Evolutionary conservation across 1,140 invertebrate species (phyloP), one percentile per base, ranked within the genome.

Genomic region (Rhopalosiphum padi): DNA sequence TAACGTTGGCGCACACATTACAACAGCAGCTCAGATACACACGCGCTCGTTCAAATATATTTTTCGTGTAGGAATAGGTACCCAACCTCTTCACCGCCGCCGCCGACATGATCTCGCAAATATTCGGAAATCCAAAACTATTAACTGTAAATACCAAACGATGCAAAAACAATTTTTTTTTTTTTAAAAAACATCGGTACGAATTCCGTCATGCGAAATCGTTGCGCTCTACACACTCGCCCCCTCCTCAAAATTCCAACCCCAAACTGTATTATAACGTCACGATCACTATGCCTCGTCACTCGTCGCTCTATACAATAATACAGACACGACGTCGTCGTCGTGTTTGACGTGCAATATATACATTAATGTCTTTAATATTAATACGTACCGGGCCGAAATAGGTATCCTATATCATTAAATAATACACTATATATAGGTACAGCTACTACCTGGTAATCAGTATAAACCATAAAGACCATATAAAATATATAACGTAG

Each of bases 171-270:
- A 77, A 6, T 18, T 77, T 77, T 77, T 46, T 46, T 46, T 23
- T n/a, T 88, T n/a, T 89, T 51, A 25, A 90, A 90, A 90, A 55
- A 90, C 22, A 55, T 37, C 8, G n/a, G 35, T 55, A 35, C 88
- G 25, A 55, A 90, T 60, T n/a, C 30, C 15, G 4, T 77, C 25
- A 43, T 46, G 60, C 90, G 60, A 91, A 91, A 43, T 60, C 37
- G 23, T 90, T 41, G 51, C 11, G 37, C 18, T 7, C 48, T 11
- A 37, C 60, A 15, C 35, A 82, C 8, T 83, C 21, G 35, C 82
- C 18, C 18, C 15, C 85, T n/a, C 60, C 60, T n/a, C 60, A 77
- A 77, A 77, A n/a, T 77, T n/a, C 1, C 60, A 77, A 77, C 60
- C 60, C 60, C 60, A 18, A 77, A n/a, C 60, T 18, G 60, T 35